Base-by-base conservation (phyloP, 1,140 invertebrate species). In the Drosophila parabipectinata region DNA sequence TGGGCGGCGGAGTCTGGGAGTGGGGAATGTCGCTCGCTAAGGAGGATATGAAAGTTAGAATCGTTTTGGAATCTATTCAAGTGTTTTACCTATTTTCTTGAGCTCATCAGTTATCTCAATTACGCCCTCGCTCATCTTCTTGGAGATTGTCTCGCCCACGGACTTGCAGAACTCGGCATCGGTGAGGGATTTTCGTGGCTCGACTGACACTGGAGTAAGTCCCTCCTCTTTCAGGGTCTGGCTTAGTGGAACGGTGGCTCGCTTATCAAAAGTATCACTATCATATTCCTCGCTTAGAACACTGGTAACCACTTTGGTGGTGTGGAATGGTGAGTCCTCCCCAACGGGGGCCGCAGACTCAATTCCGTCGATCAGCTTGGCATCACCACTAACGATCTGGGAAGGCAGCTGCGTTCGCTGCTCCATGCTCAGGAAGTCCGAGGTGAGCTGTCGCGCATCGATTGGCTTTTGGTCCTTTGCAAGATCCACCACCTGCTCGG, bases 101-200 rank as follows among this genome's bases (percentile, higher is more conserved):
- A 92, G 81, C 71, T 91, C 90, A 76, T 92, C 90, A 2, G 72
- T 50, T 56, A 92, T 79, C 75, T 90, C 88, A 72, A 89, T 91
- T 55, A 91, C 75, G 12, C 87, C 91, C 67, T 82, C 91, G 74
- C 91, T 92, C 90, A 92, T 90, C 78, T 92, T 92, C 59, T 91
- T 92, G 12, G 88, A 90, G 18, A 92, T 92, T n/a, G 82, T 91
- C 5, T 90, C 91, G 48, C 90, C 77, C 28, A 92, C 90, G 44
- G 89, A 91, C 66, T 92, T 91, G 66, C 90, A 92, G 66, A 92
- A 92, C 45, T 92, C 91, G 0, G 88, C 91, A 74, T 91, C 90
- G 21, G 90, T 91, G 2, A 91, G 74, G 8, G 90, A 91, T 32
- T 91, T 91, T 5, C 90, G 79, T 52, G 90, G 90, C 53, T 91